phyloP scores from a whole-genome alignment of 1,140 invertebrate species.

The Drosophila micromelanica region DNA sequence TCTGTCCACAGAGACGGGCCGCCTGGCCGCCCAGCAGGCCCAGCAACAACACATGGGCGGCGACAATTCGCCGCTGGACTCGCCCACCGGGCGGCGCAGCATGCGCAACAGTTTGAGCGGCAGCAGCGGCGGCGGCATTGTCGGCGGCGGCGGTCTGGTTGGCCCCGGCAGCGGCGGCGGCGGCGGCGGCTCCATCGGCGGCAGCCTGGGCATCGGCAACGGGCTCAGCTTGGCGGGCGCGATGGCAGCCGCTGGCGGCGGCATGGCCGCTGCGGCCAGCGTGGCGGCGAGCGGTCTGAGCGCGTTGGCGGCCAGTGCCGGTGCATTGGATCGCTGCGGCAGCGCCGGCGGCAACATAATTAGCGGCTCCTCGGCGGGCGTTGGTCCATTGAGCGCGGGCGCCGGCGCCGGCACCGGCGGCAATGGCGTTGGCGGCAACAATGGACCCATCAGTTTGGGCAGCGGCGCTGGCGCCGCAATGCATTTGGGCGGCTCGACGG shows the following conservation, averaged over 20 bases:
- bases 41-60: no score
- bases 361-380: constrained; percentile 58
- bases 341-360: constrained; percentile 76
- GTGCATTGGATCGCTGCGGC: constrained; percentile 66
- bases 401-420: constrained; percentile 49
- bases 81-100: constrained; percentile 74
- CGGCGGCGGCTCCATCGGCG: constrained; percentile 30
- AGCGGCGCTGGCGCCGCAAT: constrained; percentile 71
- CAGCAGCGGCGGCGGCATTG: constrained; percentile 31
- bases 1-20: no score
- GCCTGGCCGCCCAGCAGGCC: no score
- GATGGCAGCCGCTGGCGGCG: constrained; percentile 70
- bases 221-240: constrained; percentile 63
- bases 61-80: constrained; percentile 84
- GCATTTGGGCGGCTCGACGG: constrained; percentile 68
- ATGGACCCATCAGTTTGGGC: constrained; percentile 65
- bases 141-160: constrained; percentile 38
- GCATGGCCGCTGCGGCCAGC: constrained; percentile 67
- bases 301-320: constrained; percentile 64
- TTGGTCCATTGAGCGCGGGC: constrained; percentile 50
- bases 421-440: constrained; percentile 72
- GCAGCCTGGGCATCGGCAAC: constrained; percentile 60
- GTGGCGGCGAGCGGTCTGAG: constrained; percentile 66
- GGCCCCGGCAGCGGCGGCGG: constrained; percentile 3
- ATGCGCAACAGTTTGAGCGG: constrained; percentile 82